A percentile compares a stretch with the other conserved stretches of the same genome.
Conservation (phyloP, 2,113 vertebrate genomes). For the Varanus komodoensis region DNA sequence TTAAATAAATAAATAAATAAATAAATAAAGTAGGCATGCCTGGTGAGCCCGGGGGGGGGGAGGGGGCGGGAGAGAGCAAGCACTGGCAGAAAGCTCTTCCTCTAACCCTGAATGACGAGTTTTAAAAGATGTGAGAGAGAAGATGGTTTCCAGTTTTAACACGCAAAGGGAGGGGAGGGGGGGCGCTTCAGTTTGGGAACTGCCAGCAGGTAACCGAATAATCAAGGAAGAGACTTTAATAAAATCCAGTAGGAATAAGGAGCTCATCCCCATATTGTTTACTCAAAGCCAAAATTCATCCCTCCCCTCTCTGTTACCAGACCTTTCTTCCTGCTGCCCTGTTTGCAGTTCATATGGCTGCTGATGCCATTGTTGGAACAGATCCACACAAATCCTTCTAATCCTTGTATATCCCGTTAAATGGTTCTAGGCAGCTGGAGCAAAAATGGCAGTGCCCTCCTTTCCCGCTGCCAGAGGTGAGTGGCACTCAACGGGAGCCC, state of each 20-base stretch:
- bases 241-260: rapidly evolving
- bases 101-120: background rate
- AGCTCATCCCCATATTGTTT: background rate
- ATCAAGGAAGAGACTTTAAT: background rate
- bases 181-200: background rate
- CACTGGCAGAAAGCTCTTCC: background rate
- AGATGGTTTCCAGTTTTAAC: background rate
- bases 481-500: background rate
- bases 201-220: too few relatives aligned
- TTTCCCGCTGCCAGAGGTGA: constrained; percentile 29
- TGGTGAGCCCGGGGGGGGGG: too few relatives aligned
- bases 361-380: constrained; percentile 53
- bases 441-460: constrained; percentile 27
- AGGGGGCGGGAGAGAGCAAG: background rate
- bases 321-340: background rate
- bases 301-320: background rate
- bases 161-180: background rate
- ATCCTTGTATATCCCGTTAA: constrained; percentile 64
- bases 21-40: too few relatives aligned
- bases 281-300: background rate
- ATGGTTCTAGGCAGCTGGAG: constrained; percentile 34
- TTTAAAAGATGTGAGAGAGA: too few relatives aligned
- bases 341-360: constrained; percentile 19
- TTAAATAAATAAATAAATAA: too few relatives aligned
- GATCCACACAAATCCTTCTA: constrained; percentile 55